Base-by-base conservation (phyloP, 2,113 vertebrate species). In the Larimichthys crocea region DNA sequence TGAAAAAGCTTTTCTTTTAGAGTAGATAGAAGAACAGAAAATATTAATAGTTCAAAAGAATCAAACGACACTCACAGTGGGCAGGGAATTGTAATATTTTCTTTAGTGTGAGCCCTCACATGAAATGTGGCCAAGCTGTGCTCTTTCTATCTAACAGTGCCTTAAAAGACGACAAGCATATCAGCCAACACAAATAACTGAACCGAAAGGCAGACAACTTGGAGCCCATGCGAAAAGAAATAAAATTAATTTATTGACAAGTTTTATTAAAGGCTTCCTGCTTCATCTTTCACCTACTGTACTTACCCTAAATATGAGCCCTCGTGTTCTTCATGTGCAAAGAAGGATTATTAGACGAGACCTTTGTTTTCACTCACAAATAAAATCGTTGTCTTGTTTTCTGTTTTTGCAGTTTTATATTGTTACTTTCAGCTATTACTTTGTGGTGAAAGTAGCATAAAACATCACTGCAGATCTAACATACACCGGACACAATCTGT, bases 141-240 rank as follows among this genome's bases (percentile, higher is more conserved):
- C 19, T 48, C 61, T 69, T 2, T 17, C 17, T 50, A 5, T 69
- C 24, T 6, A 0, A 3, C 17, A 11, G 4, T 10, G n/a, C 12
- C 26, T 64, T 24, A 57, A 31, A 20, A 20, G 49, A 17, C 26
- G 7, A 17, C 26, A 44, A 60, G 40, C 5, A 44, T 7, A 31
- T 26, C 24, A 50, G 63, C 19, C 29, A 67, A 59, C 16, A 69
- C 24, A 69, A 76, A 79, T 16, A 76, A 48, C 16, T 14, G 42
- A 64, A 77, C 49, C 77, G 7, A 55, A 52, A 20, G 19, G 16
- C 42, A 72, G 76, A 17, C 14, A 59, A 35, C 20, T 53, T 0
- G 2, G 26, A 55, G 22, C 3, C 70, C 7, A 44, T 35, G 2
- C 22, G 29, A 64, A 35, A 49, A 35, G 3, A 20, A 7, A n/a